Base-by-base conservation (phyloP, 2,113 vertebrate genomes). In the Cariama cristata region DNA sequence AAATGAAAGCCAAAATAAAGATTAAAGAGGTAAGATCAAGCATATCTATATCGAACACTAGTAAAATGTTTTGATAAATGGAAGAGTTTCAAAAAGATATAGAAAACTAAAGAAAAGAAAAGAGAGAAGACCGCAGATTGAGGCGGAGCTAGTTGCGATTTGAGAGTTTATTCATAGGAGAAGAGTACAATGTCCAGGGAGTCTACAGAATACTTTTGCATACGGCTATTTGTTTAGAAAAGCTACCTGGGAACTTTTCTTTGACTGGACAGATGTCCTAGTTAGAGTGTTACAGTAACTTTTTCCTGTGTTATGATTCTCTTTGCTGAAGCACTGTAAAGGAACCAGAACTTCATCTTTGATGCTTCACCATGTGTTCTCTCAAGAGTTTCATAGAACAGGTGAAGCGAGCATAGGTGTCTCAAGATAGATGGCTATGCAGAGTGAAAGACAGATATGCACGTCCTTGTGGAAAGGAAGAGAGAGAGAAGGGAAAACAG, bases 1-100 rank as follows among this genome's bases (percentile, higher is more conserved):
- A 89, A 97, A 82, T 84, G 86, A 94, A 95, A 92, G 52, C 59
- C 10, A 20, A 94, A 94, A 96, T 95, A 62, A 90, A 95, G 86
- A 96, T 92, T 94, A 76, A 97, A 86, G 67, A 80, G 28, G 30
- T 72, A 84, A 69, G 44, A 85, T 66, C 81, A 88, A 4, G 3
- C 30, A 44, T 75, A 49, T 72, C 77, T 80, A 47, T 88, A 90
- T 26, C 3, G 3, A 92, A 82, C 8, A 42, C 14, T 13, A 44
- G 33, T 59, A 95, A 83, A 79, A 79, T n/a, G 4, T 56, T 92
- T 79, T 76, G 56, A 87, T 85, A 87, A 89, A 77, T 71, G 53
- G 18, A 50, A 77, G 26, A n/a, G 5, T 32, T 85, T 80, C 32
- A 73, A 67, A 47, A 35, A 33, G 8, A 24, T 69, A 7, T 35